Evolutionary conservation across 2,113 vertebrate species (phyloP), one percentile per base, ranked within the genome.

Genomic region (Mesitornis unicolor): DNA sequence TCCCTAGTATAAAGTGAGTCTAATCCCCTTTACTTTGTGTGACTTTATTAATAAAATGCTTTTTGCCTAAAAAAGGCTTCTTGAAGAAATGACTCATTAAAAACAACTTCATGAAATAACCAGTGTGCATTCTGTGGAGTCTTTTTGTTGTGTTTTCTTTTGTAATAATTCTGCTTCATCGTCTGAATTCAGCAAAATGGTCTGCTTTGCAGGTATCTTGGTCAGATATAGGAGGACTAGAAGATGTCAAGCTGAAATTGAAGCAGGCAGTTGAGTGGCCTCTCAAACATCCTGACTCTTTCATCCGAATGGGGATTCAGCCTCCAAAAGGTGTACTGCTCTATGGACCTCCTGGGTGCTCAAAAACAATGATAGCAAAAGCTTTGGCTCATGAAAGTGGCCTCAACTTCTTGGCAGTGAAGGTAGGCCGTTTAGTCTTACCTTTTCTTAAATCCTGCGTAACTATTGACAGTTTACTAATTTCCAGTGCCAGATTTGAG

Each of bases 281-380:
- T 26, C 97, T 99, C 90, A 99, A 98, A 78, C 99, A 99, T 95
- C 99, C 99, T 0, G 99, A 99, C 42, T 98, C 99, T 87, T 99
- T 99, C 96, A 95, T 81, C 59, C 98, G 98, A 38, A 99, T 99
- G 99, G 99, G 99, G 10, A 99, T 99, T 96, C 98, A 98, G 91
- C 99, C 99, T 47, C 99, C 99, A 1, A 99, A 98, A 97, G 99
- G 99, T 24, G 98, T 99, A 43, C 98, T 99, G 40, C 98, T 99
- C 20, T 99, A 99, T 0, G 99, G 99, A 14, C 99, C 99, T 18
- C 99, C 99, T 3, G 99, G 99, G n/a, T 99, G 99, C 97, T 99
- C 99, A 45, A 99, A 99, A 97, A 99, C 99, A 76, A 99, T 99
- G 99, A 99, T 99, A 47, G 99, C 99, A 47, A 99, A 99, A 96